These are phyloP conservation scores for Heliconius erato DNA, from an alignment of 2,888 invertebrate species.

Conservation along the genomic window DNA sequence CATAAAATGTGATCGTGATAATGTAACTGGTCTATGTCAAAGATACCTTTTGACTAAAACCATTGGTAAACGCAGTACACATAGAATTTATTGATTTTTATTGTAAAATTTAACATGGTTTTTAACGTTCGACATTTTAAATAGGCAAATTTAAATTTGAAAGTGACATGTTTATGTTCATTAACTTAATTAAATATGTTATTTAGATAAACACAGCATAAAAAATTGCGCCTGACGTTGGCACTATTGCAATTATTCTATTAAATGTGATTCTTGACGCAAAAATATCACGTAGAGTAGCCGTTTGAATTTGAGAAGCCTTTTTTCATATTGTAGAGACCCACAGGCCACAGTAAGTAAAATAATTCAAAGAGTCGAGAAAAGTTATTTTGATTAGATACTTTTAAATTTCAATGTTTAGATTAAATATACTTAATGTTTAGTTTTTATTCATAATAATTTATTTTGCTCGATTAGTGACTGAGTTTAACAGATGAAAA, in stretches of 20 bases:
- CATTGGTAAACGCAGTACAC: too few species aligned
- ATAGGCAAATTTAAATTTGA: neutral
- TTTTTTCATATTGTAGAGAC: neutral
- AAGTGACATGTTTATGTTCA: neutral
- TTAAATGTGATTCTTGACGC: neutral
- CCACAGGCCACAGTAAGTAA: neutral
- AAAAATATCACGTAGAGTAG: neutral
- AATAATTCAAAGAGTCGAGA: neutral
- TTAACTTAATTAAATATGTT: neutral
- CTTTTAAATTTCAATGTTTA: neutral
- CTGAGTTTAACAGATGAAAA: neutral
- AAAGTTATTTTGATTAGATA: neutral
- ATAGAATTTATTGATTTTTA: too few species aligned
- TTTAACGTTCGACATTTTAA: neutral
- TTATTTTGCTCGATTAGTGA: too few species aligned
- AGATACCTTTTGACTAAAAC: too few species aligned
- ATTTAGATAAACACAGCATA: neutral
- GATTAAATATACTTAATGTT: neutral
- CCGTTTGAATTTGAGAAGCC: neutral
- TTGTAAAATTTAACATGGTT: too few species aligned
- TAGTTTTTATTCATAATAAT: neutral
- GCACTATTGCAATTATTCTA: neutral
- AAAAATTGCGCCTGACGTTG: neutral
- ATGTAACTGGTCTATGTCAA: too few species aligned
- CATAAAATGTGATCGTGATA: too few species aligned